A percentile compares a stretch with the other conserved stretches of the same genome.
These are phyloP conservation scores for Philopedon plagiatum DNA, from an alignment of 2,888 invertebrate genomes.

Conservation along the genomic window DNA sequence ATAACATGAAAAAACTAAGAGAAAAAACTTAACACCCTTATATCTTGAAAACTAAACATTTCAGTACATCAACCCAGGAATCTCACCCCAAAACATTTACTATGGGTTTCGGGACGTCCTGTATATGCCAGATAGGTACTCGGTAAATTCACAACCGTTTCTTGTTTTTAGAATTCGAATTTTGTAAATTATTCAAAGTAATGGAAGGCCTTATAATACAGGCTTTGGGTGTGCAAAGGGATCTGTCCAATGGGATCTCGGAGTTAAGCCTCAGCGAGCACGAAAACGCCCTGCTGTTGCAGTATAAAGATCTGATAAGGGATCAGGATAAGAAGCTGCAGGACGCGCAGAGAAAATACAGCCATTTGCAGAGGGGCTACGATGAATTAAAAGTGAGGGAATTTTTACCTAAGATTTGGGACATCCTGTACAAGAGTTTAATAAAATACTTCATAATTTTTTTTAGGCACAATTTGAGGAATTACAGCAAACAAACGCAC, in stretches of 20 bases:
- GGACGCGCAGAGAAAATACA: conserved; percentile 67
- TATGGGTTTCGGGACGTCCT: too few relatives aligned
- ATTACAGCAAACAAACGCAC: conserved; percentile 78
- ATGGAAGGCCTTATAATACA: conserved; percentile 72
- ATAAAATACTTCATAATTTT: background rate
- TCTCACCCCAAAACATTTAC: too few relatives aligned
- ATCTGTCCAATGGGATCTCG: conserved; percentile 70
- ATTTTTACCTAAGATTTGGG: background rate
- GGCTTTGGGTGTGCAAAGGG: conserved; percentile 66
- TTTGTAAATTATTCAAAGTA: conserved; percentile 91
- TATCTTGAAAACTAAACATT: too few relatives aligned
- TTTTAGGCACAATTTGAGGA: conserved; percentile 75
- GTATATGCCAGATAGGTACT: too few relatives aligned
- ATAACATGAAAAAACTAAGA: too few relatives aligned
- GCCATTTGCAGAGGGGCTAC: conserved; percentile 62
- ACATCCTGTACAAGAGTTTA: background rate
- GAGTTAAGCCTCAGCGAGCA: conserved; percentile 70
- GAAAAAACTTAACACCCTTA: too few relatives aligned
- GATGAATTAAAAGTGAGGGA: conserved; percentile 67
- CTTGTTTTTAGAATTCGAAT: conserved; percentile 83
- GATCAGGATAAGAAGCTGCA: conserved; percentile 86
- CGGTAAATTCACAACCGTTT: too few relatives aligned
- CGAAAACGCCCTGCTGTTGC: conserved; percentile 73
- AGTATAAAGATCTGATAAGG: conserved; percentile 92
- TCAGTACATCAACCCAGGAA: too few relatives aligned